A percentile compares a stretch with the other conserved stretches of the same genome.
Conservation (phyloP, 1,140 invertebrate species). For the Tetramorium simillimum region DNA sequence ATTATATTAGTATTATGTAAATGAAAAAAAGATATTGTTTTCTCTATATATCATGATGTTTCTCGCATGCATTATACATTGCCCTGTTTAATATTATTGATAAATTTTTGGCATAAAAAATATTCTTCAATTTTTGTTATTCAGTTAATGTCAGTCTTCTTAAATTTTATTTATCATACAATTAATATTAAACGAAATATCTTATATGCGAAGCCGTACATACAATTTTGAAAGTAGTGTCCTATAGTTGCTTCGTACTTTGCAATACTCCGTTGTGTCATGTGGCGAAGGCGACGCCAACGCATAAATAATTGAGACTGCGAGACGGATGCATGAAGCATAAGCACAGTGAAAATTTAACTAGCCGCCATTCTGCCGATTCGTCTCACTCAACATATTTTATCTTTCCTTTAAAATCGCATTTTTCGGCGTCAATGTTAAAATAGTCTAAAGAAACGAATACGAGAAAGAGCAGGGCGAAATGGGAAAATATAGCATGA, state of each 20-base stretch:
- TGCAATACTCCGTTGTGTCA: background rate
- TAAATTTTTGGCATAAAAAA: background rate
- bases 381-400: background rate
- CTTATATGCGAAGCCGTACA: background rate
- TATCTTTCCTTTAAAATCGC: background rate
- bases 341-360: conserved; percentile 34
- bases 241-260: background rate
- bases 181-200: background rate
- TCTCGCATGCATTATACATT: background rate
- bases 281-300: background rate
- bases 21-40: background rate
- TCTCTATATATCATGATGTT: background rate
- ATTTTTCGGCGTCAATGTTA: conserved; percentile 24
- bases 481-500: conserved; percentile 65
- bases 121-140: background rate
- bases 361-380: background rate
- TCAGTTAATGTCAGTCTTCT: background rate
- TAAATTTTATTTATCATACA: background rate
- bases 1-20: background rate
- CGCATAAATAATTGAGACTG: conserved; percentile 3
- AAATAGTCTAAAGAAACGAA: conserved; percentile 39
- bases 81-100: background rate
- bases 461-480: conserved; percentile 34
- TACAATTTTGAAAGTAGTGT: background rate
- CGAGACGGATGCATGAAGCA: conserved; percentile 1